phyloP scores from a whole-genome alignment of 2,888 invertebrate species.

The Hypena proboscidalis region DNA sequence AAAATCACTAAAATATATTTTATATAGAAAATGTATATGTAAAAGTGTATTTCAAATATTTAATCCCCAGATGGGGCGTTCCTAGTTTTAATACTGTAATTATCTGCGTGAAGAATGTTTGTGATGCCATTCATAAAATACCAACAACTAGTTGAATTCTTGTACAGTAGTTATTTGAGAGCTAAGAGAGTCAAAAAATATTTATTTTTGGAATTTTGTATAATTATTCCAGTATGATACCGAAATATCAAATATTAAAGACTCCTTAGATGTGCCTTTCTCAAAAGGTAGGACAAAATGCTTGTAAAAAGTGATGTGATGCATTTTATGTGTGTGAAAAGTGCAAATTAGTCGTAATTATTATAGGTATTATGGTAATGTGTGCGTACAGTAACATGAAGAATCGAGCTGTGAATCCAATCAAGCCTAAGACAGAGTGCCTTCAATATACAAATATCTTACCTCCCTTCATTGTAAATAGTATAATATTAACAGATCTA shows the following conservation, averaged over 20 bases:
- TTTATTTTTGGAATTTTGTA: conserved; percentile 15
- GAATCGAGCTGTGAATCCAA: background rate
- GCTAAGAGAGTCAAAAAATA: conserved; percentile 8
- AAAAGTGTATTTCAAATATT: conserved; percentile 34
- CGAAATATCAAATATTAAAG: conserved; percentile 13
- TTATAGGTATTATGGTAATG: conserved; percentile 26
- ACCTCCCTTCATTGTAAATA: too few relatives aligned
- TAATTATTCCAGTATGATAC: conserved; percentile 28
- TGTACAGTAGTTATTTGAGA: conserved; percentile 3
- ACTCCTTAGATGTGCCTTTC: conserved; percentile 22
- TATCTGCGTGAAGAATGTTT: conserved; percentile 18
- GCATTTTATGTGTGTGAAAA: conserved; percentile 34
- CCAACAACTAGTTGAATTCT: background rate
- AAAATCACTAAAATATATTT: conserved; percentile 33
- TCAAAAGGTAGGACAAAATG: conserved; percentile 35
- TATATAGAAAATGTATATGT: conserved; percentile 30
- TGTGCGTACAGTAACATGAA: conserved; percentile 31
- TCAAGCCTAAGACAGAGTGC: background rate
- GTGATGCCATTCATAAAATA: conserved; percentile 2
- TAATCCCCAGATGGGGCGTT: conserved; percentile 21
- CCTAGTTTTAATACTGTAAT: conserved; percentile 34
- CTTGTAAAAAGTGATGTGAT: conserved; percentile 26
- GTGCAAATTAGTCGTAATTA: conserved; percentile 44
- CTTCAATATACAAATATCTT: too few relatives aligned
- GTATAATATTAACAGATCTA: too few relatives aligned